Base-by-base conservation (phyloP, 64 coral and sea anemone genomes). In the Acropora tenuis region DNA sequence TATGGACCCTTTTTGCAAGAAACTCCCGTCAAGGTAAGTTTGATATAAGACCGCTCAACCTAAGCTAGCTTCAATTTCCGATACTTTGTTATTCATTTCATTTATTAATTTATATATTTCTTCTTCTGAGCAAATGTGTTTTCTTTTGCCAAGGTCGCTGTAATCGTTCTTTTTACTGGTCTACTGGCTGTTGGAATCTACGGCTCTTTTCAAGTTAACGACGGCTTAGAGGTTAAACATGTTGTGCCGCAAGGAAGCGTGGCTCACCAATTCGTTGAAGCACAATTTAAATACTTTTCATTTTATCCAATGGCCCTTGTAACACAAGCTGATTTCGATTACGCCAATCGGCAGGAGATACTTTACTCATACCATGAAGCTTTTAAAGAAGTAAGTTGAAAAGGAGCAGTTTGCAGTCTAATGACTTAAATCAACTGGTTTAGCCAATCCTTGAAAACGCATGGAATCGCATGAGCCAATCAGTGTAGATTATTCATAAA, bases 211-310 rank as follows among this genome's bases (percentile, higher is more conserved):
- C 87, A 79, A 57, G 97, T 96, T 10, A 69, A 92, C 4, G 97
- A 99, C 49, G 97, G 97, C 12, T 48, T 99, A 11, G 94, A 99
- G 61, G 19, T 99, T 63, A 96, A 88, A 8, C 94, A 99, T 60
- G 91, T 99, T 1, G 94, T 99, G 6, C 97, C 97, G 19, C 88
- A 79, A 10, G 74, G 89, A 43, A 96, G 90, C 55, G 88, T 86
- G 8, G 83, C 82, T 9, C 89, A 95, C 19, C 92, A 89, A 53
- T 99, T 99, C 71, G 84, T 99, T 4, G 87, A 92, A 43, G 89
- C 94, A 18, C 94, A 93, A 11, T 90, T 85, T 84, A 93, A 94
- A 67, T 99, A 96, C 63, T 99, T 99, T 43, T 99, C 97, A 0
- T 96, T 95, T 89, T 96, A 96, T 89, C 87, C 91, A 44, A 93